Percentiles rank a stretch among this genome's conserved stretches.
Conservation (phyloP, 1,140 invertebrate species). For the Condylostylus longicornis region DNA sequence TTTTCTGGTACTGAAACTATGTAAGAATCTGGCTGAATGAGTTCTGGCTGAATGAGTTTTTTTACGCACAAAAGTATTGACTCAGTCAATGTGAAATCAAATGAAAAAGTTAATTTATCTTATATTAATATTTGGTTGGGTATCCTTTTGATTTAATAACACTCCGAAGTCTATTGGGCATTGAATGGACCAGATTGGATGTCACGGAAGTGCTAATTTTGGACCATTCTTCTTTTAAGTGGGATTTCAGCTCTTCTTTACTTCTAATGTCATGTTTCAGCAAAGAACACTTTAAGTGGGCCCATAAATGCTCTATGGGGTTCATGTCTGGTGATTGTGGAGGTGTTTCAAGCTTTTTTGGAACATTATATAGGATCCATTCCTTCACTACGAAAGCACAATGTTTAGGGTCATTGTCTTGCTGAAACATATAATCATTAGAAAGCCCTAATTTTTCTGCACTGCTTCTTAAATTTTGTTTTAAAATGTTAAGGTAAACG, state of each 20-base stretch:
- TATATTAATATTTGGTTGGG: conserved; percentile 18
- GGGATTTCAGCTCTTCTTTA: conserved; percentile 4
- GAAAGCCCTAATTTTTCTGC: conserved; percentile 9
- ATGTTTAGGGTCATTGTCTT: conserved; percentile 17
- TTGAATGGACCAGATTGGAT: conserved; percentile 11
- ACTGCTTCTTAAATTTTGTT: conserved; percentile 10
- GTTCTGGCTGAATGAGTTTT: no score
- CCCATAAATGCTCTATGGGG: conserved; percentile 12
- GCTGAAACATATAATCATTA: conserved; percentile 5
- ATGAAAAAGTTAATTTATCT: no score
- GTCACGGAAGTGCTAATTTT: conserved; percentile 8
- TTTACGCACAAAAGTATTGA: no score
- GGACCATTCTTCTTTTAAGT: conserved; percentile 11
- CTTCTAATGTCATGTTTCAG: background rate
- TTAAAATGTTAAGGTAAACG: conserved; percentile 11
- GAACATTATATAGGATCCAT: conserved; percentile 12
- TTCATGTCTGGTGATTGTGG: conserved; percentile 16
- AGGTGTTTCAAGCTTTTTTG: conserved; percentile 13
- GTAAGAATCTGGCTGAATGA: conserved; percentile 12
- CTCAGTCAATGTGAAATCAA: no score
- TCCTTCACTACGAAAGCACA: conserved; percentile 10
- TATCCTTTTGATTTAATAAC: conserved; percentile 15
- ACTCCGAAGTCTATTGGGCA: conserved; percentile 11
- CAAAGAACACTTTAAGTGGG: conserved; percentile 11
- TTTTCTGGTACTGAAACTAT: conserved; percentile 12